Evolutionary conservation across 1,140 invertebrate genomes (phyloP), one percentile per base, ranked within the genome.

Genomic region (Drosophila arizonae): DNA sequence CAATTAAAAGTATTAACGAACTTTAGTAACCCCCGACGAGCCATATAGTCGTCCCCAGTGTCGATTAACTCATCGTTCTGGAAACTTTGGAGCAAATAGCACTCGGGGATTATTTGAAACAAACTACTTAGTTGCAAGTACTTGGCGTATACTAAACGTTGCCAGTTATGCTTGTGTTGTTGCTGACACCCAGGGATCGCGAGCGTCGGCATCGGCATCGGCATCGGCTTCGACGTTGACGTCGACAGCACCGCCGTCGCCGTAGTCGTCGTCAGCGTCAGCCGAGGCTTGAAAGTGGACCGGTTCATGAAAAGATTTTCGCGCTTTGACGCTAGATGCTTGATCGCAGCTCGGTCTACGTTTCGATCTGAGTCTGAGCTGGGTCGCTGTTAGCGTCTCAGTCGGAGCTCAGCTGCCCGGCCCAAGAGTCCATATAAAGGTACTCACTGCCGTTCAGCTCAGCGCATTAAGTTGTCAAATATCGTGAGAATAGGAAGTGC

Each of bases 401-500:
- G 66, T 74, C 70, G 57, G 55, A 56, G 82, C 66, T 86, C 55
- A 67, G 71, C 63, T 43, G 74, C 58, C 54, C 73, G 76, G 79
- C 73, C 76, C 76, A 87, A 88, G 68, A 87, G 84, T 88, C 84
- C 84, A 88, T 88, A 88, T 88, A 88, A 88, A 88, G 85, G 77
- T 88, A 70, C 73, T 77, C 64, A 51, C 68, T 88, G 84, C 70
- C 74, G 70, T 66, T 55, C 33, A 80, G 73, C 63, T 88, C 63
- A 54, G 56, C 82, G 82, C 84, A 88, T 88, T 88, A 88, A 88
- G 77, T 77, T 88, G 84, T 88, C 85, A 88, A 88, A 88, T 80
- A 77, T 82, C 81, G 84, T 84, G 85, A 84, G 84, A 88, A 88
- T 88, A 88, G 84, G 84, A 88, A 88, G 84, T 88, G 84, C 84